Conservation (phyloP, 1,140 invertebrate species). For the Camponotus floridanus region DNA sequence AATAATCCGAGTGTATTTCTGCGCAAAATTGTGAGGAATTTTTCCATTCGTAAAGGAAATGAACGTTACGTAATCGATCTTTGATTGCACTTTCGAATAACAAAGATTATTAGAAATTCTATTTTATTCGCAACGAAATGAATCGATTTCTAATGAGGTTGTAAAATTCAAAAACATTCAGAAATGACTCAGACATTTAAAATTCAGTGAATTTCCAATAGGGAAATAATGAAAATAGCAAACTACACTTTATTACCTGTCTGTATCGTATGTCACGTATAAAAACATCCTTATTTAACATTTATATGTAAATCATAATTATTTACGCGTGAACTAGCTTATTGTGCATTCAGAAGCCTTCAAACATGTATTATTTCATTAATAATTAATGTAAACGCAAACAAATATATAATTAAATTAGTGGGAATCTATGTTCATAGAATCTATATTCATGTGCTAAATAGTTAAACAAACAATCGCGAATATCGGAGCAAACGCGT, state of each 20-base stretch:
- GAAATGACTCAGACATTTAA: conserved; percentile 35
- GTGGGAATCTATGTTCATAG: background rate
- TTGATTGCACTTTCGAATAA: conserved; percentile 23
- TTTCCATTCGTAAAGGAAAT: background rate
- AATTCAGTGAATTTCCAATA: background rate
- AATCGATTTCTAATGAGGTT: conserved; percentile 47
- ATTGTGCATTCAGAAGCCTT: background rate
- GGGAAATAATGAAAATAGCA: background rate
- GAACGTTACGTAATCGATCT: conserved; percentile 34
- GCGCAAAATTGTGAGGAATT: conserved; percentile 13
- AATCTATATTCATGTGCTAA: background rate
- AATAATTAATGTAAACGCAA: conserved; percentile 13
- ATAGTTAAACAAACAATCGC: conserved; percentile 27
- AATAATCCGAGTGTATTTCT: background rate
- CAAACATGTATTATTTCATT: background rate
- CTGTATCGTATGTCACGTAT: conserved; percentile 4
- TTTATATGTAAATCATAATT: conserved; percentile 9
- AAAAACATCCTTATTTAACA: conserved; percentile 1
- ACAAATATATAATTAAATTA: conserved; percentile 39
- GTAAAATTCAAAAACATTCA: background rate
- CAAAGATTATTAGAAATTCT: background rate
- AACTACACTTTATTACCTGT: background rate
- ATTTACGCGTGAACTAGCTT: conserved; percentile 26
- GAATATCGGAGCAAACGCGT: background rate
- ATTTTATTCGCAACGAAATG: conserved; percentile 15